These are phyloP conservation scores for Sebastes schlegelii DNA, from an alignment of 2,113 vertebrate genomes.

Conservation along the genomic window DNA sequence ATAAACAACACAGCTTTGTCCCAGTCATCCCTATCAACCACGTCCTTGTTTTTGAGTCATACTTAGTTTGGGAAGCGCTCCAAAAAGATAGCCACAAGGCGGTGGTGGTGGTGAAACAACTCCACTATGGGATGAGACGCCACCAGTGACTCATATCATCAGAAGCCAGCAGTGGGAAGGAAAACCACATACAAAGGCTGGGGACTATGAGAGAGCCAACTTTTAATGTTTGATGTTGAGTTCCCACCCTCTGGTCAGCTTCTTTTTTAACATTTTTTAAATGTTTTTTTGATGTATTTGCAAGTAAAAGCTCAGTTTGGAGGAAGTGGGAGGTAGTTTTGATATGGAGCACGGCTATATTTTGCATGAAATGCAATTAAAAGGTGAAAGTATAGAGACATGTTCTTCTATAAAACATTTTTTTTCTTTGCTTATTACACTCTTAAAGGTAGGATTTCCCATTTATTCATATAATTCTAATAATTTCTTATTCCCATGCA, in stretches of 20 bases:
- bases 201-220: constrained; percentile 7
- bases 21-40: constrained; percentile 27
- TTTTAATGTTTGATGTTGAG: constrained; percentile 34
- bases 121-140: constrained; percentile 44
- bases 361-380: neutral
- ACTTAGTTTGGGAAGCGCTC: constrained; percentile 47
- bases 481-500: neutral
- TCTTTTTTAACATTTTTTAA: neutral
- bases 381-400: neutral
- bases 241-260: neutral
- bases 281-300: neutral
- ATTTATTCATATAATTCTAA: neutral
- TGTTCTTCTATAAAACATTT: neutral
- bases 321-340: neutral
- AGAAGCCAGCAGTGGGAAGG: constrained; percentile 42
- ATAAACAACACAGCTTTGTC: constrained; percentile 25
- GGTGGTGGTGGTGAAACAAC: constrained; percentile 32
- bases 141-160: constrained; percentile 51
- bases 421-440: neutral
- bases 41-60: constrained; percentile 47
- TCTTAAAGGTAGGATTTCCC: neutral
- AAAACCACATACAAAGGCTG: constrained; percentile 22
- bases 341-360: neutral
- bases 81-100: constrained; percentile 39
- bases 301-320: neutral